A percentile compares a stretch with the other conserved stretches of the same genome.
phyloP scores from a whole-genome alignment of 1,140 invertebrate species.

The Carcinoscorpius rotundicauda region DNA sequence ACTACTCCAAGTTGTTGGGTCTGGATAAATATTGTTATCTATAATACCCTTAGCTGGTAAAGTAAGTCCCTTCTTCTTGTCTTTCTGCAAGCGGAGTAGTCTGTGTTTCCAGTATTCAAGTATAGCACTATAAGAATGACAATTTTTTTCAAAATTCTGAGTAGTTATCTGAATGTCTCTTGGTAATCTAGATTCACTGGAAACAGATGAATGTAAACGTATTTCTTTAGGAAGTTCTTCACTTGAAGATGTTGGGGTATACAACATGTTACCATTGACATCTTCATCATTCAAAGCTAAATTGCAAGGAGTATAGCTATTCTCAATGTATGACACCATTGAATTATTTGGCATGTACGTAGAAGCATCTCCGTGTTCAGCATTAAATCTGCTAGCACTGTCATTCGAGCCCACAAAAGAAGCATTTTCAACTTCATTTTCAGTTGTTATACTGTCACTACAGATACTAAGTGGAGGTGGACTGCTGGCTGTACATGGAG shows the following conservation, averaged over 20 bases:
- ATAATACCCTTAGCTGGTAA: slow-evolving; percentile 4
- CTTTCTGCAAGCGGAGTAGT: too few relatives aligned
- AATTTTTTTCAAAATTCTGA: slow-evolving; percentile 6
- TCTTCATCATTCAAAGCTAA: slow-evolving; percentile 6
- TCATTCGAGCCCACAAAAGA: too few relatives aligned
- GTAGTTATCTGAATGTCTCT: too few relatives aligned
- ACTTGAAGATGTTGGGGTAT: too few relatives aligned
- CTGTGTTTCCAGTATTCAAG: too few relatives aligned
- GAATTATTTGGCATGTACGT: not conserved
- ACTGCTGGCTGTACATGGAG: too few relatives aligned
- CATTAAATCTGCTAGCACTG: slow-evolving; percentile 7
- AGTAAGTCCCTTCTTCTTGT: too few relatives aligned
- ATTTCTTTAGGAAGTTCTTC: too few relatives aligned
- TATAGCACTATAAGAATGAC: slow-evolving; percentile 18
- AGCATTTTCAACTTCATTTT: not conserved
- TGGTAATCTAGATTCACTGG: too few relatives aligned
- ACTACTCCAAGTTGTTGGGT: slow-evolving; percentile 20
- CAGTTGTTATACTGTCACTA: not conserved
- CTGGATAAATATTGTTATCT: slow-evolving; percentile 17
- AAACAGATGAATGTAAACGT: too few relatives aligned
- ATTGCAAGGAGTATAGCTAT: not conserved
- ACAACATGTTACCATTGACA: not conserved
- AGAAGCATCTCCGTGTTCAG: slow-evolving; percentile 8
- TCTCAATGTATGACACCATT: not conserved
- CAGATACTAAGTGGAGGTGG: not conserved